These are phyloP conservation scores for Drosophila erecta DNA, from an alignment of 1,140 invertebrate species.

Conservation along the genomic window DNA sequence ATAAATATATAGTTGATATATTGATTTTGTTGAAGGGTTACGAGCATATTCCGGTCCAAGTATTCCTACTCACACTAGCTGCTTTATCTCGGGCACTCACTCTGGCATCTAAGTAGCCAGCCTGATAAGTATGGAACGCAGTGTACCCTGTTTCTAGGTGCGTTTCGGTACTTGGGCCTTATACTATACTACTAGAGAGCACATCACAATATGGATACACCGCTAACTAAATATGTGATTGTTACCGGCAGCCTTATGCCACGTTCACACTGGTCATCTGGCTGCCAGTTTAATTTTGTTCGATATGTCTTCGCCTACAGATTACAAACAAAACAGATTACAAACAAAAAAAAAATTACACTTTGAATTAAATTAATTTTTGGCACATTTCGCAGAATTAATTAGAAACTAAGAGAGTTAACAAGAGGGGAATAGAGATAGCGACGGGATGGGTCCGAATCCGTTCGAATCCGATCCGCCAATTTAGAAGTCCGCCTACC, in stretches of 20 bases:
- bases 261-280: background rate
- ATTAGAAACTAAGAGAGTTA: slow-evolving; percentile 34
- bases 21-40: slow-evolving; percentile 23
- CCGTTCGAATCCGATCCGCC: background rate
- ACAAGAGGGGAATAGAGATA: slow-evolving; percentile 25
- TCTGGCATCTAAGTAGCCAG: background rate
- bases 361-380: slow-evolving; percentile 73
- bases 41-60: slow-evolving; percentile 13
- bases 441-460: background rate
- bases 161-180: slow-evolving; percentile 7
- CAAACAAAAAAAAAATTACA: slow-evolving; percentile 33
- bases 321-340: slow-evolving; percentile 46
- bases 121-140: slow-evolving; percentile 12
- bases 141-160: background rate
- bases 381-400: slow-evolving; percentile 74
- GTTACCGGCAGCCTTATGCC: background rate
- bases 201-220: slow-evolving; percentile 81
- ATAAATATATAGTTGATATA: slow-evolving; percentile 32
- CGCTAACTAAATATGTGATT: slow-evolving; percentile 45
- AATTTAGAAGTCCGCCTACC: background rate
- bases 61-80: background rate
- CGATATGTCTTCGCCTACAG: slow-evolving; percentile 51
- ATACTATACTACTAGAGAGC: slow-evolving; percentile 58
- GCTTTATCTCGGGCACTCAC: background rate
- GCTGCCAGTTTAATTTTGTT: slow-evolving; percentile 6